Percentiles rank a stretch among this genome's conserved stretches.
Conservation (phyloP, 2,113 vertebrate species). For the Oreochromis niloticus region DNA sequence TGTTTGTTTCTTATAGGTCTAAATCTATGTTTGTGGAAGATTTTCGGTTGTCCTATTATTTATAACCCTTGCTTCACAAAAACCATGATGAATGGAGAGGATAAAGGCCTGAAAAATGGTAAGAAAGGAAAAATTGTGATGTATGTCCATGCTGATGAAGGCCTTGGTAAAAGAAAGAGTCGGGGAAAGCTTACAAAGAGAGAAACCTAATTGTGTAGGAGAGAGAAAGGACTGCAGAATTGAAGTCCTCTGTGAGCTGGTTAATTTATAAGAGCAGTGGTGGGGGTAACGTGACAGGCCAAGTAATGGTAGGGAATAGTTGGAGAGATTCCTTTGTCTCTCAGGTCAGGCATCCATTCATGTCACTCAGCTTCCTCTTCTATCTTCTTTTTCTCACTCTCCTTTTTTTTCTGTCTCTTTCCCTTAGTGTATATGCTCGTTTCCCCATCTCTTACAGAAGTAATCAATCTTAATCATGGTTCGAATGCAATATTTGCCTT, state of each 20-base stretch:
- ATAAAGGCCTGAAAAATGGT: constrained; percentile 30
- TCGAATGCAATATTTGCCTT: constrained; percentile 42
- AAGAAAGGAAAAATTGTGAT: constrained; percentile 43
- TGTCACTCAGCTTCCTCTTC: constrained; percentile 36
- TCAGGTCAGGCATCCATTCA: constrained; percentile 45
- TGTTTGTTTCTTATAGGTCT: neutral
- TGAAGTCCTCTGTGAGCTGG: constrained; percentile 55
- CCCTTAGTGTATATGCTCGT: neutral
- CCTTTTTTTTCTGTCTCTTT: neutral
- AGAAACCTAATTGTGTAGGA: constrained; percentile 62
- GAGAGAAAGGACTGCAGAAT: constrained; percentile 42
- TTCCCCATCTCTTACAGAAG: constrained; percentile 11
- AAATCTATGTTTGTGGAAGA: neutral
- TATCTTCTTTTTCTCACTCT: constrained; percentile 35
- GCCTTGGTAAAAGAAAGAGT: constrained; percentile 40
- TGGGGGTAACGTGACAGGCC: constrained; percentile 58
- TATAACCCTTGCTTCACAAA: neutral
- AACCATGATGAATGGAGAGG: constrained; percentile 32
- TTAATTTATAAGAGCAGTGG: constrained; percentile 67
- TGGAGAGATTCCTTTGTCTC: constrained; percentile 61
- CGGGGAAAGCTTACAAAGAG: constrained; percentile 50
- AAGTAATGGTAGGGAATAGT: constrained; percentile 61
- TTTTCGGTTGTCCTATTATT: neutral
- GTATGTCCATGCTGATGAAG: constrained; percentile 49
- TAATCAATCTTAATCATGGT: constrained; percentile 48